Evolutionary conservation across 2,113 vertebrate species (phyloP).

Genomic region (Ptilonorhynchus violaceus): DNA sequence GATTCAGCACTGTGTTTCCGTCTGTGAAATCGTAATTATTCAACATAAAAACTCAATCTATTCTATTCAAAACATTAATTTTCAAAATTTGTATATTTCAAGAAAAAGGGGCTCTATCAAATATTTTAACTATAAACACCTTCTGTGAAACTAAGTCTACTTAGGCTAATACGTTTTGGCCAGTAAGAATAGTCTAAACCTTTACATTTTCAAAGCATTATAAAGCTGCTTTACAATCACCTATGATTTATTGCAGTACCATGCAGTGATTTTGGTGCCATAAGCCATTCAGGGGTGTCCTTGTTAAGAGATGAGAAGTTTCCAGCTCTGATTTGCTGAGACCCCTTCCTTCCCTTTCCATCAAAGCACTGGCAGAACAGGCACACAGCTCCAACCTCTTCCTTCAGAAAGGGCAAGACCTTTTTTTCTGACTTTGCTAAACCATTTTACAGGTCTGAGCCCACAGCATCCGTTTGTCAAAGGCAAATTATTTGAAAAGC

Average conservation of each 20-base stretch:
- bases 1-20: neutral
- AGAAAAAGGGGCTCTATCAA: neutral
- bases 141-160: neutral
- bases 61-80: neutral
- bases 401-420: neutral
- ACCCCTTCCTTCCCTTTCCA: neutral
- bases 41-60: neutral
- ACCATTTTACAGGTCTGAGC: neutral
- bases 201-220: neutral
- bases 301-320: neutral
- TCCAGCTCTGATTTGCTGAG: neutral
- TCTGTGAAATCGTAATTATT: neutral
- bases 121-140: neutral
- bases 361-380: neutral
- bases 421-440: neutral
- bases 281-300: neutral
- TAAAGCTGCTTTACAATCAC: neutral
- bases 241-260: neutral
- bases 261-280: neutral
- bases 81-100: neutral
- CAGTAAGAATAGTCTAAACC: neutral
- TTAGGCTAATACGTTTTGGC: neutral
- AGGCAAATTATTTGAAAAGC: slow-evolving; percentile 15
- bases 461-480: neutral
- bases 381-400: neutral